These are phyloP conservation scores for Trachelus iudaicus DNA, from an alignment of 2,888 invertebrate species.

Conservation along the genomic window DNA sequence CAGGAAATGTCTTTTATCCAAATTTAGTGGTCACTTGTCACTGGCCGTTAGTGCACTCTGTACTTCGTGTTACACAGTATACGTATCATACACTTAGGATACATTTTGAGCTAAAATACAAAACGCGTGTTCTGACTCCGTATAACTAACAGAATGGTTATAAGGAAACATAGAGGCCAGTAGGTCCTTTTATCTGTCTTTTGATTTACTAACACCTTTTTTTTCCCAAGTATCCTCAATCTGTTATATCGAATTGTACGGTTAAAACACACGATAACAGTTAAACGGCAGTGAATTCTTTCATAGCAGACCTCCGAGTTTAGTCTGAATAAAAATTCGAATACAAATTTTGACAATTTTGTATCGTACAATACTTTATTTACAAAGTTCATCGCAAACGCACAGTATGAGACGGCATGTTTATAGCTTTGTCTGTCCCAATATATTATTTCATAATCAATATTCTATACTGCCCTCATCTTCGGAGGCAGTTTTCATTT, in stretches of 20 bases:
- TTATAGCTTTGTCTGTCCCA: not conserved
- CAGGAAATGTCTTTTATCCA: too few species aligned
- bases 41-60: too few species aligned
- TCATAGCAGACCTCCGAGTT: not conserved
- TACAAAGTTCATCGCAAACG: conserved; percentile 5
- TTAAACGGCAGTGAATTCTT: not conserved
- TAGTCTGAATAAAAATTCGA: not conserved
- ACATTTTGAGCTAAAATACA: too few species aligned
- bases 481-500: not conserved
- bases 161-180: not conserved
- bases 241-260: too few species aligned
- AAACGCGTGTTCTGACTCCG: too few species aligned
- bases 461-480: not conserved
- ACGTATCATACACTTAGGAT: too few species aligned
- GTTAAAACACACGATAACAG: too few species aligned
- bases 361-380: conserved; percentile 4
- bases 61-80: too few species aligned
- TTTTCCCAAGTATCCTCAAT: too few species aligned
- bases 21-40: too few species aligned
- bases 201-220: too few species aligned
- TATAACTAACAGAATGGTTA: not conserved
- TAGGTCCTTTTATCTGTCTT: not conserved
- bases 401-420: not conserved
- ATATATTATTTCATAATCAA: not conserved
- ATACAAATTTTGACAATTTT: not conserved